A percentile compares a stretch with the other conserved stretches of the same genome.
These are phyloP conservation scores for Phenganax subtilis DNA, from an alignment of 92 coral and sea anemone genomes.

Conservation along the genomic window DNA sequence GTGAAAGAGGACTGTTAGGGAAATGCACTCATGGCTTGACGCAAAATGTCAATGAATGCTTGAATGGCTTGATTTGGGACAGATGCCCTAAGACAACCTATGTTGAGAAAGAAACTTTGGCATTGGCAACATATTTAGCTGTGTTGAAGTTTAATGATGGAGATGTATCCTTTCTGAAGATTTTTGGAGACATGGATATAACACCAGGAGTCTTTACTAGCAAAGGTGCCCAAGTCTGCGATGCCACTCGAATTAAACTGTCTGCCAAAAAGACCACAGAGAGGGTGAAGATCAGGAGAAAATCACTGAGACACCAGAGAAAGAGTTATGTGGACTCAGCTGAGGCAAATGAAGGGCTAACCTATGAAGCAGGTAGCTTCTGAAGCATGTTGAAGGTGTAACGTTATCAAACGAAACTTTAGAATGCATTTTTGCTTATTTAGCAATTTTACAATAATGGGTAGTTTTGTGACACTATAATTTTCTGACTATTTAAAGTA, in stretches of 20 bases:
- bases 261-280: constrained; percentile 9
- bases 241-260: not conserved
- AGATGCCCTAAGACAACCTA: constrained; percentile 19
- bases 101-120: constrained; percentile 13
- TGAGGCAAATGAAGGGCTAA: constrained; percentile 4
- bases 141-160: not conserved
- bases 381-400: not conserved
- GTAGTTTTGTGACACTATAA: constrained; percentile 17
- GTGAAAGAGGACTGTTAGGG: constrained; percentile 10
- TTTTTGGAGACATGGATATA: constrained; percentile 6
- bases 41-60: constrained; percentile 24
- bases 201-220: constrained; percentile 3
- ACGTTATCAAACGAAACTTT: constrained; percentile 2
- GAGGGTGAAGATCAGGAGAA: constrained; percentile 5
- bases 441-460: not conserved
- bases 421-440: not conserved
- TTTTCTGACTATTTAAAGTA: not conserved
- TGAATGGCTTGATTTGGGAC: constrained; percentile 32
- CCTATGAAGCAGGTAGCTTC: constrained; percentile 7
- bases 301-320: constrained; percentile 9
- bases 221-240: constrained; percentile 19
- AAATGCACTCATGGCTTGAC: constrained; percentile 31
- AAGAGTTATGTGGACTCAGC: constrained; percentile 8
- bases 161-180: not conserved
- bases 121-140: not conserved